Evolutionary conservation across 2,888 invertebrate species (phyloP).

Genomic region (Glomeris marginata): DNA sequence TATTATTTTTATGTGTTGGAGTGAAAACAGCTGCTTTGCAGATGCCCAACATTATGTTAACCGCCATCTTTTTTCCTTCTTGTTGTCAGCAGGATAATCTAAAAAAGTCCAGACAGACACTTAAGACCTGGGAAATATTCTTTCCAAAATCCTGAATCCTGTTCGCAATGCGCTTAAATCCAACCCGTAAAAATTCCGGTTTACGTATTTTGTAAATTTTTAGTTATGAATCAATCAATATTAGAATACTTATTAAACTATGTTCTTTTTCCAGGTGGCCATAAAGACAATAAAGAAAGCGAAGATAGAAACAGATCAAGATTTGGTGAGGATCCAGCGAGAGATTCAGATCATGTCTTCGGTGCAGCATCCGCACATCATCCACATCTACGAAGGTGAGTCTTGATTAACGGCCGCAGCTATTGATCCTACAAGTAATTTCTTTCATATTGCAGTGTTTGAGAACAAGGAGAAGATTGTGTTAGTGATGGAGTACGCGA

Average conservation of each 20-base stretch:
- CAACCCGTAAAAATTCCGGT: too few relatives aligned
- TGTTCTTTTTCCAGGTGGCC: conserved; percentile 46
- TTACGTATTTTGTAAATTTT: too few relatives aligned
- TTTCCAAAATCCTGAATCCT: too few relatives aligned
- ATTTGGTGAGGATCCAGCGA: conserved; percentile 83
- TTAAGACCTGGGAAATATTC: too few relatives aligned
- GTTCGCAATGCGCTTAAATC: too few relatives aligned
- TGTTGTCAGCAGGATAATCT: too few relatives aligned
- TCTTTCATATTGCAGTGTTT: conserved; percentile 60
- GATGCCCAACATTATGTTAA: too few relatives aligned
- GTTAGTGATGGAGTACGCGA: conserved; percentile 97
- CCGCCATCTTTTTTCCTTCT: neutral
- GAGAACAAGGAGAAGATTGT: conserved; percentile 99
- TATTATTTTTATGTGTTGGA: too few relatives aligned
- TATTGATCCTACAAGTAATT: neutral
- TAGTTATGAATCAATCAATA: neutral
- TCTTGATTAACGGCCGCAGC: neutral
- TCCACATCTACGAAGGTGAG: conserved; percentile 97
- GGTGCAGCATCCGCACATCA: conserved; percentile 95
- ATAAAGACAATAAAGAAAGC: conserved; percentile 97
- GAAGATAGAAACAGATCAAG: conserved; percentile 93
- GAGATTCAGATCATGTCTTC: conserved; percentile 99
- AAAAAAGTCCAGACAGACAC: too few relatives aligned
- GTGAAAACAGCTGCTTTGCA: too few relatives aligned
- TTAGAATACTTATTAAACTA: neutral